Base-by-base conservation (phyloP, 2,888 invertebrate genomes). In the Lissonota sp. region DNA sequence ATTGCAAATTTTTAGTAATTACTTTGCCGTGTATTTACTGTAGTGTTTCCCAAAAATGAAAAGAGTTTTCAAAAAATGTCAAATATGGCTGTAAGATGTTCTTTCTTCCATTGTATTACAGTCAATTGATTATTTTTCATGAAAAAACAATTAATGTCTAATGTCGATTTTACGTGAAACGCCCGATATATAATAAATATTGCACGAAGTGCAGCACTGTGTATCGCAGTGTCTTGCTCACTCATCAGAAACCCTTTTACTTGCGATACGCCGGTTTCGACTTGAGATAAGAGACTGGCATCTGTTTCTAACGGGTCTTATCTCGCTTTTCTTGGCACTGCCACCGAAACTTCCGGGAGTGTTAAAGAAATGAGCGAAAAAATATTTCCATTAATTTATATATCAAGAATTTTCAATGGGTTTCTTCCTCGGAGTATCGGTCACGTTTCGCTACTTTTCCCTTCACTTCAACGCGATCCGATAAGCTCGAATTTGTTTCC, bases 271-370 rank as follows among this genome's bases (percentile, higher is more conserved):
- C 26, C 7, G 26, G 44, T 76, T 39, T 57, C 37, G 16, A 46
- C 71, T 67, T 42, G 71, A 76, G 80, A 80, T 80, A 80, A 80
- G 72, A 57, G 57, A 76, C 49, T 49, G 62, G 67, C 80, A 80
- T 76, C 62, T 72, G 80, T 58, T 63, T 72, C 66, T 53, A 67
- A 55, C 72, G 72, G 63, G 46, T 72, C 44, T 53, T 14, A 57
- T 72, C 16, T 40, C 51, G 62, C 51, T 80, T 76, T 80, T 80
- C 71, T 67, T 72, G 55, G 71, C 62, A 51, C 44, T 39, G 49
- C 42, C 26, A 26, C 64, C 26, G 53, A 16, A 51, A 51, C 42
- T 63, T 77, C 46, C 16, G 55, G 55, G 6, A 40, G 40, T 39
- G 8, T 53, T 53, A 12, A 14, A 26, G 26, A 26, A 5, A 64